phyloP scores from a whole-genome alignment of 2,113 vertebrate genomes.

The Ornithorhynchus anatinus region DNA sequence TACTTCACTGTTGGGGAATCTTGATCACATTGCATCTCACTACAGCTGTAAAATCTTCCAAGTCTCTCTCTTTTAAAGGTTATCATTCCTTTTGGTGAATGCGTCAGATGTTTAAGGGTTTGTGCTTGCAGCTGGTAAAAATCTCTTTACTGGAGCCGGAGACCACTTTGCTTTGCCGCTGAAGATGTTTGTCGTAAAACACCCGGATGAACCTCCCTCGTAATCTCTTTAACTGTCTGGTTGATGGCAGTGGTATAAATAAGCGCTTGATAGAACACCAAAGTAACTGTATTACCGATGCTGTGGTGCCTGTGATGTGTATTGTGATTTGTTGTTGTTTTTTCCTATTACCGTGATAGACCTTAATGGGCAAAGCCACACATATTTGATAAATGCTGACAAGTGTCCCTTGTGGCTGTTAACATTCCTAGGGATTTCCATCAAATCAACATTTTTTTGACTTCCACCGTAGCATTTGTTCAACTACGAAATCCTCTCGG shows the following conservation, averaged over 20 bases:
- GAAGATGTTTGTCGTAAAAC: conserved; percentile 21
- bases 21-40: conserved; percentile 27
- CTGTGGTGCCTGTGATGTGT: background rate
- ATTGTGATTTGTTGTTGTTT: background rate
- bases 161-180: background rate
- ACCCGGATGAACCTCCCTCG: background rate
- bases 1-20: conserved; percentile 42
- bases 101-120: conserved; percentile 22
- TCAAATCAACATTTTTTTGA: background rate
- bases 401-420: too few relatives aligned
- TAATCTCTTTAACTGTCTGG: background rate
- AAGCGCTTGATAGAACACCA: background rate
- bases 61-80: conserved; percentile 43
- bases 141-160: conserved; percentile 4
- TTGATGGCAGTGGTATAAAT: background rate
- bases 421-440: too few relatives aligned
- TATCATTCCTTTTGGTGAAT: conserved; percentile 12
- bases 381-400: background rate
- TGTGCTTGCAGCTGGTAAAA: background rate
- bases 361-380: background rate
- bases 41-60: conserved; percentile 28
- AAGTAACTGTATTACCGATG: background rate
- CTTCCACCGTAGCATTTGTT: background rate
- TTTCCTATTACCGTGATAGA: background rate
- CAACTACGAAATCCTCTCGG: background rate